phyloP scores from a whole-genome alignment of 2,113 vertebrate species.

The Cricetomys ansorgei region DNA sequence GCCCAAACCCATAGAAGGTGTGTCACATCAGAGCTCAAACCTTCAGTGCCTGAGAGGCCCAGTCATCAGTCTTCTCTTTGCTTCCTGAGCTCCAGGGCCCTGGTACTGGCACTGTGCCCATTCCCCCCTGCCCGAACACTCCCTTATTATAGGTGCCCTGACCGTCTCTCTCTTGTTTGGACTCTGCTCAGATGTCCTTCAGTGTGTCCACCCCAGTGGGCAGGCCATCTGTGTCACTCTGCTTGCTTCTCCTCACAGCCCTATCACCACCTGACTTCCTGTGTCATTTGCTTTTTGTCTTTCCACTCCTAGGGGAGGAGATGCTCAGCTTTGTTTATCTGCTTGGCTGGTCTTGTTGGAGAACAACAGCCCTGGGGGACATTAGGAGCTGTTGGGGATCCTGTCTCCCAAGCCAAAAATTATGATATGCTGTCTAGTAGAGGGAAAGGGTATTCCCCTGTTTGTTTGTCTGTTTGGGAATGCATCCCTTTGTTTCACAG shows the following conservation, averaged over 20 bases:
- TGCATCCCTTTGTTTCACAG: constrained; percentile 57
- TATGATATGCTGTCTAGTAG: background rate
- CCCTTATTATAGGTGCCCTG: background rate
- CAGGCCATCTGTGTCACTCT: background rate
- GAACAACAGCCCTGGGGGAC: background rate
- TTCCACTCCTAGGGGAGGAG: background rate
- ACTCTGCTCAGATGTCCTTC: background rate
- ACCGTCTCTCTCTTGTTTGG: background rate
- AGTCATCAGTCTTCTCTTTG: background rate
- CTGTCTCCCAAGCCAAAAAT: constrained; percentile 34
- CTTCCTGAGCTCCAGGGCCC: background rate
- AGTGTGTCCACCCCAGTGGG: background rate
- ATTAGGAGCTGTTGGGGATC: background rate
- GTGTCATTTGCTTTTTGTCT: background rate
- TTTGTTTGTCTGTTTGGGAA: constrained; percentile 58
- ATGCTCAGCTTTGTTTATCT: constrained; percentile 19
- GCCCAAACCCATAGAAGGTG: background rate
- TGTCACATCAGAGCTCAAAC: background rate
- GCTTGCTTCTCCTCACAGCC: background rate
- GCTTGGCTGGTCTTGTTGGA: background rate
- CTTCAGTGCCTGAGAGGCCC: too few relatives aligned
- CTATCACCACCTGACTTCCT: background rate
- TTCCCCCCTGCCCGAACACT: background rate
- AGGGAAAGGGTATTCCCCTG: constrained; percentile 29
- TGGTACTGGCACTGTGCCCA: background rate